Base-by-base conservation (phyloP, 2,888 invertebrate genomes). In the Sinelater perroti region DNA sequence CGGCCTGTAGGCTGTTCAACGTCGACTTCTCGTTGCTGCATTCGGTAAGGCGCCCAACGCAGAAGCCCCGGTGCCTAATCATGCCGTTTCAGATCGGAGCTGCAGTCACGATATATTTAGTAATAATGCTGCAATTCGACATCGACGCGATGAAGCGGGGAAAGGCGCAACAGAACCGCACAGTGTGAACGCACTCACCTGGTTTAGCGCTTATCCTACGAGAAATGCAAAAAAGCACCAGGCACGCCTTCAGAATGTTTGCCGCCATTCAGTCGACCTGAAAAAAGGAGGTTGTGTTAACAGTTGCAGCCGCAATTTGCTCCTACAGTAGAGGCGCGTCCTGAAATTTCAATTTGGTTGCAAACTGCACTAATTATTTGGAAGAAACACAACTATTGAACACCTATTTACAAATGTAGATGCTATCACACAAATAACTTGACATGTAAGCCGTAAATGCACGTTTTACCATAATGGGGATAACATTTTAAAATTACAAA, bases 31-130 rank as follows among this genome's bases (percentile, higher is more conserved):
- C 63, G 4, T 59, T 69, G 8, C 40, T 70, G 8, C 70, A 69
- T 61, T 67, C 69, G 38, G 70, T 70, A 63, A 63, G 60, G 17
- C n/a, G n/a, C n/a, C n/a, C n/a, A n/a, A n/a, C n/a, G n/a, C n/a
- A n/a, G n/a, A n/a, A n/a, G n/a, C n/a, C n/a, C n/a, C n/a, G n/a
- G n/a, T n/a, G n/a, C n/a, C n/a, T n/a, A n/a, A n/a, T n/a, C n/a
- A n/a, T n/a, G n/a, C n/a, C n/a, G n/a, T 67, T 67, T 20, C 42
- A 69, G 67, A 64, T 66, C 18, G 62, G 53, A 42, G 65, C 64
- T 8, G 58, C 67, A 14, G 51, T 63, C 5, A 67, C 66, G 14
- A 66, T 68, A 2, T 70, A 70, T 28, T 50, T 70, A n/a, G 63
- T 70, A 10, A 67, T 69, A 5, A 61, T 69, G 59, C 38, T 69